phyloP scores from a whole-genome alignment of 92 coral and sea anemone genomes.

The Montipora capitata region DNA sequence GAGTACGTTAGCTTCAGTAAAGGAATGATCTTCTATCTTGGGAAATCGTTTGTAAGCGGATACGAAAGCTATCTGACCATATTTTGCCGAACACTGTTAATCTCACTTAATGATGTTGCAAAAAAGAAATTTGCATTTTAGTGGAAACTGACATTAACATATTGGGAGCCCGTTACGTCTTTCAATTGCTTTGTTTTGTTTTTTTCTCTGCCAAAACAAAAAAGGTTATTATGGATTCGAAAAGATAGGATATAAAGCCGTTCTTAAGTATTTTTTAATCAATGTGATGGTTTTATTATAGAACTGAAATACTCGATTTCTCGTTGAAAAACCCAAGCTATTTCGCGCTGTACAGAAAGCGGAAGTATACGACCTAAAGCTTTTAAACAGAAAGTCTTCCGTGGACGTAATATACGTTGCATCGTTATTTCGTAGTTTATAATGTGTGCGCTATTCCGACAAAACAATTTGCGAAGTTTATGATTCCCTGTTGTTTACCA shows the following conservation, averaged over 20 bases:
- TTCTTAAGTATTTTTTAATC: not conserved
- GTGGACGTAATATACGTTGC: not conserved
- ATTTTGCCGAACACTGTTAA: not conserved
- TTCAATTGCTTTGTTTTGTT: conserved; percentile 3
- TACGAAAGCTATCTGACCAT: not conserved
- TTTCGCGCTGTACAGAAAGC: not conserved
- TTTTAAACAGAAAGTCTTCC: not conserved
- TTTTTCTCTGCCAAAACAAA: conserved; percentile 7
- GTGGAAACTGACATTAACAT: not conserved
- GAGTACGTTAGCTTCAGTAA: not conserved
- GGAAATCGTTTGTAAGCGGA: not conserved
- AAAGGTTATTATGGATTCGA: not conserved
- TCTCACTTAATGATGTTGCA: not conserved
- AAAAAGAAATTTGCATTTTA: conserved; percentile 6
- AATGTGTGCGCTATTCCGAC: not conserved
- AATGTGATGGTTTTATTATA: not conserved
- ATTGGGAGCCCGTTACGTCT: not conserved
- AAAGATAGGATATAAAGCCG: not conserved
- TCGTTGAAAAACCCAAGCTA: conserved; percentile 33
- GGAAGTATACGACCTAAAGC: not conserved
- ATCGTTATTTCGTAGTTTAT: not conserved
- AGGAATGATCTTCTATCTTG: not conserved
- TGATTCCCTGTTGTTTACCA: conserved; percentile 7
- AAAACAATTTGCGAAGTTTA: not conserved
- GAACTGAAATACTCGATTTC: conserved; percentile 16